Evolutionary conservation across 2,888 invertebrate species (phyloP), one percentile per base, ranked within the genome.

Genomic region (Brachyptera risi): DNA sequence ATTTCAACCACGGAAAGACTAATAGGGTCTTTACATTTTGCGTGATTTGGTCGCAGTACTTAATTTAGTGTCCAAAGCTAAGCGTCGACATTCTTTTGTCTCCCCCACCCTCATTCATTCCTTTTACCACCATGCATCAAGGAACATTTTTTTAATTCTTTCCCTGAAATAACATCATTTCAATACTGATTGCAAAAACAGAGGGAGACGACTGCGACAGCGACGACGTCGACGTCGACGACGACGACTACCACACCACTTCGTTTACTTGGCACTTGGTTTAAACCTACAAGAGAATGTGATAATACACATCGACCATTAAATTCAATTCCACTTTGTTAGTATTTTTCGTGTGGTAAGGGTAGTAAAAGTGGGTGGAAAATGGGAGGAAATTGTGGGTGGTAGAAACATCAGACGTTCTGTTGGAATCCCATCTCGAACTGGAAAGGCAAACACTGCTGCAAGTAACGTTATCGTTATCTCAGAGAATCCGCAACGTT

Each of bases 401-500:
- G 38, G 42, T 58, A n/a, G n/a, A n/a, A 44, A 31, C 56, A 37
- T 58, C 35, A 37, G 54, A 54, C 31, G 19, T 5, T 24, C 13
- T 27, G 26, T 27, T 47, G 31, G 56, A 17, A 54, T 58, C 40
- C 40, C 58, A 47, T 44, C 54, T 40, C 54, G 27, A 40, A 54
- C 61, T 37, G 2, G 57, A 38, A 44, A 49, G 56, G 61, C 56
- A 44, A 59, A 56, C 56, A 58, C 40, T 19, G 51, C 49, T 50
- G 37, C 42, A 35, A 44, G 42, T 27, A 27, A 49, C 56, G 23
- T 23, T 35, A 19, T 37, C 54, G 54, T 60, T 63, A 63, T 63
- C 63, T 63, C 54, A 51, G 58, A 49, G 54, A 63, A n/a, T 63
- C 44, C 63, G 58, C 60, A 63, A 57, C 58, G 37, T 27, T 60